Evolutionary conservation across 1,140 invertebrate genomes (phyloP), one percentile per base, ranked within the genome.

Genomic region (Danaus melanippus): DNA sequence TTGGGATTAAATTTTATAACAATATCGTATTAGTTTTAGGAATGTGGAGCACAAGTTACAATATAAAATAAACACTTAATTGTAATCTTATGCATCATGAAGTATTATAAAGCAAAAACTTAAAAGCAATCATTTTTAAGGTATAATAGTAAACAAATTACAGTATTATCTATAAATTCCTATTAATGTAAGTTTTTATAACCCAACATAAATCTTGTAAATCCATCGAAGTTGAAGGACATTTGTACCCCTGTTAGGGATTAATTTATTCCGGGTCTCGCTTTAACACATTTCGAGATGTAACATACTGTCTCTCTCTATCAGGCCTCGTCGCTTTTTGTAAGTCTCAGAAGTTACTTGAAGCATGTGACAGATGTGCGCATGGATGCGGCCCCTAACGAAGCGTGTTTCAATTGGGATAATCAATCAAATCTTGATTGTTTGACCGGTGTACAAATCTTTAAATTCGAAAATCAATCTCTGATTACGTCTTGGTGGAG

Each of bases 371-470:
- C 83, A 86, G 79, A 84, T 86, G 83, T 68, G 77, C 79, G 82
- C 80, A 70, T 77, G 79, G 75, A 65, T 79, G 82, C 71, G 76
- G 74, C 69, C 65, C 61, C 68, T 83, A 86, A 86, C 80, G 80
- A 86, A 77, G 69, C 83, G 72, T 82, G 69, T 71, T 71, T 75
- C 67, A 71, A 84, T 79, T 69, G 69, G 71, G 69, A 83, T 83
- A 83, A 86, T 86, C 83, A 84, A 84, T 86, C 81, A 83, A 75
- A 73, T 79, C 69, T 79, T 78, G 74, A 84, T 82, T 82, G 73
- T 78, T 77, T 83, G 76, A 79, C 75, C 74, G 69, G 66, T 70
- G 64, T 68, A 60, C 66, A 62, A 56, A 64, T 75, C 69, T 70
- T 63, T 70, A 66, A 70, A 63, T 74, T 71, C 58, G 50, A 64